These are phyloP conservation scores for Sardina pilchardus DNA, from an alignment of 2,113 vertebrate genomes.

Conservation along the genomic window DNA sequence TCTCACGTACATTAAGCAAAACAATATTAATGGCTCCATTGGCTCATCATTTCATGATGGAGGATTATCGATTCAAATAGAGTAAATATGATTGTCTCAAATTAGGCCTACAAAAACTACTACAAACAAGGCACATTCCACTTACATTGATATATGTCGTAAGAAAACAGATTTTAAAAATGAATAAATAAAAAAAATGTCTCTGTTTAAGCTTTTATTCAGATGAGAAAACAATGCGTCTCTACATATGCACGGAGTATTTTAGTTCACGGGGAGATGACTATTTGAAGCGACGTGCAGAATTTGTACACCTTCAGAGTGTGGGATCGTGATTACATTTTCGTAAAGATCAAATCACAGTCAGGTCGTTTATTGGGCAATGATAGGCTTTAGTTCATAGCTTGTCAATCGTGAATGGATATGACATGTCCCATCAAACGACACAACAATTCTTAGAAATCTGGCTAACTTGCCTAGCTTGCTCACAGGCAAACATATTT, in stretches of 20 bases:
- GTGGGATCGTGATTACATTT: neutral
- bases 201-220: neutral
- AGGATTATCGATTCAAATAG: constrained; percentile 19
- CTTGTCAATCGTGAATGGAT: neutral
- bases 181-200: too few species aligned
- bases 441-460: neutral
- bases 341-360: neutral
- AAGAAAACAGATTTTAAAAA: neutral
- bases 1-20: neutral
- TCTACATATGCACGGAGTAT: neutral
- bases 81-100: neutral
- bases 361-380: neutral
- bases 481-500: neutral
- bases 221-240: too few species aligned
- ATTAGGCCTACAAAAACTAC: neutral
- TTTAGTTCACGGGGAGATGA: neutral
- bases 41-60: neutral
- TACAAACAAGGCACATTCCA: too few species aligned
- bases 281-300: neutral
- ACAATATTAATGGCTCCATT: too few species aligned
- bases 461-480: neutral
- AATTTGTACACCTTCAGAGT: neutral
- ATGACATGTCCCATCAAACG: constrained; percentile 1
- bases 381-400: neutral
- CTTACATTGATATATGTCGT: neutral